Percentiles rank a stretch among this genome's conserved stretches.
Evolutionary conservation across 2,113 vertebrate genomes (phyloP).

Genomic region (Mastomys coucha): DNA sequence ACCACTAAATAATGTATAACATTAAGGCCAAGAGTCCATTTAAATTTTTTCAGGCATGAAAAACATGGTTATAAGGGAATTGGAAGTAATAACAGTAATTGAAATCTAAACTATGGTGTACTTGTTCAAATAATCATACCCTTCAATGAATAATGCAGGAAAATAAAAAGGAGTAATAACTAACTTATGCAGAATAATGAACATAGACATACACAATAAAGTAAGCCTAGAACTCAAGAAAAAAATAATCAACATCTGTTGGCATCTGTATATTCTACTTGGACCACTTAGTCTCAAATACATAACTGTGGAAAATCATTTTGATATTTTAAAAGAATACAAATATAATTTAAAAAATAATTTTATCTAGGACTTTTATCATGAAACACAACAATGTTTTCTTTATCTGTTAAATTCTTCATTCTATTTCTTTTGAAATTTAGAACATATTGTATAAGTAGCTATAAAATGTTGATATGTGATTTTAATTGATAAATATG

Average conservation of each 20-base stretch:
- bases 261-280: not conserved
- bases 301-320: not conserved
- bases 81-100: slow-evolving; percentile 50
- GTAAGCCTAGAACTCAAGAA: not conserved
- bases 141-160: not conserved
- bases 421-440: not conserved
- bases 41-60: slow-evolving; percentile 27
- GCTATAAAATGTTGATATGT: not conserved
- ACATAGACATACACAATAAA: not conserved
- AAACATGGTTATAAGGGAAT: slow-evolving; percentile 12
- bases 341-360: not conserved
- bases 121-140: slow-evolving; percentile 18
- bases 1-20: slow-evolving; percentile 32
- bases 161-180: slow-evolving; percentile 15
- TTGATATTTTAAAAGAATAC: not conserved
- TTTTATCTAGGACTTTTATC: not conserved
- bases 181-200: slow-evolving; percentile 31
- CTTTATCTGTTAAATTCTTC: not conserved
- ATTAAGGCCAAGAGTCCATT: not conserved
- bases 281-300: not conserved
- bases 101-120: slow-evolving; percentile 38
- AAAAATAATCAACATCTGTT: not conserved
- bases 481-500: not conserved
- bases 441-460: not conserved
- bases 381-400: not conserved